Percentiles rank a stretch among this genome's conserved stretches.
Evolutionary conservation across 2,113 vertebrate species (phyloP).

Genomic region (Oncorhynchus keta): DNA sequence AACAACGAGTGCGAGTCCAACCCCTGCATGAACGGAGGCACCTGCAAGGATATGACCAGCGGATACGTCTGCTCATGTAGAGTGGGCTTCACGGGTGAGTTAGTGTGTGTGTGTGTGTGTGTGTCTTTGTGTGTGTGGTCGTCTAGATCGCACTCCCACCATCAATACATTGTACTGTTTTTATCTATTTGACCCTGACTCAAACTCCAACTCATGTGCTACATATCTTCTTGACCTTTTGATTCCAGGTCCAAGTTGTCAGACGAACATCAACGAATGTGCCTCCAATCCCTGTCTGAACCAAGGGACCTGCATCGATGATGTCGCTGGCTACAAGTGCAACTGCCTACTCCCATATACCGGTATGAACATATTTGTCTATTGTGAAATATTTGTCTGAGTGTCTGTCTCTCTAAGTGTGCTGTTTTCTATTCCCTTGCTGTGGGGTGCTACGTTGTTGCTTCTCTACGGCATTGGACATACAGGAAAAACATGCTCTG

Average conservation of each 20-base stretch:
- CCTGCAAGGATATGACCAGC: conserved; percentile 94
- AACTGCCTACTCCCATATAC: conserved; percentile 92
- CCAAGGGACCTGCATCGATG: conserved; percentile 92
- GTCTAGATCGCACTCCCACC: too few relatives aligned
- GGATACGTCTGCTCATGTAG: conserved; percentile 91
- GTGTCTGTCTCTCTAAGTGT: background rate
- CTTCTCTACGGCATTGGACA: conserved; percentile 22
- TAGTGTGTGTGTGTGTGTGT: background rate
- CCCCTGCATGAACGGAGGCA: conserved; percentile 91
- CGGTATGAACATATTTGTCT: conserved; percentile 74
- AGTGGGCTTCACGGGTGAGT: conserved; percentile 90
- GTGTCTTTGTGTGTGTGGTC: background rate
- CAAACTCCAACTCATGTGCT: background rate
- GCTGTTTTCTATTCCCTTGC: conserved; percentile 33
- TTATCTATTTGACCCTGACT: background rate
- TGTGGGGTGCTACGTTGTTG: conserved; percentile 9
- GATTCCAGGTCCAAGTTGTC: conserved; percentile 88
- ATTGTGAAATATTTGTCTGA: conserved; percentile 18
- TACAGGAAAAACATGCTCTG: conserved; percentile 36
- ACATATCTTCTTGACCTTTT: background rate
- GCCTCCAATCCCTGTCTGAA: conserved; percentile 96
- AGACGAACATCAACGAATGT: conserved; percentile 96
- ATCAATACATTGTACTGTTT: background rate
- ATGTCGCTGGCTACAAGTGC: conserved; percentile 92
- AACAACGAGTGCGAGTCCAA: conserved; percentile 94